A percentile compares a stretch with the other conserved stretches of the same genome.
Evolutionary conservation across 2,113 vertebrate genomes (phyloP).

Genomic region (Gallinago paraguaiae): DNA sequence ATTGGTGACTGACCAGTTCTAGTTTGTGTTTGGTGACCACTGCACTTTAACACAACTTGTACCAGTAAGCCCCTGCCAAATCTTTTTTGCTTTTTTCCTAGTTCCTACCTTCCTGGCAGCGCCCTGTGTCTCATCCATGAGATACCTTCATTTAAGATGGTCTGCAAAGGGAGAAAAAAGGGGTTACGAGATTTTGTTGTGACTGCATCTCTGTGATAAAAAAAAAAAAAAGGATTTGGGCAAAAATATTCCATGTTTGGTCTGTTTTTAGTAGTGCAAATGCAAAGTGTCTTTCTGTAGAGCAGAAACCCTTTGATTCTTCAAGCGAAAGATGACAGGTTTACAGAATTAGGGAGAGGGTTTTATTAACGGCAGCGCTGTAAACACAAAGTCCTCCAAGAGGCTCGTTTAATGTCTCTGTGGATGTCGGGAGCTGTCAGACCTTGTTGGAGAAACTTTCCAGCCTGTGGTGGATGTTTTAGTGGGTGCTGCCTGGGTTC

Average conservation of each 20-base stretch:
- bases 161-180: not conserved
- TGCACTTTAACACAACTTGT: not conserved
- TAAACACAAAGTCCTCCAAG: conserved; percentile 37
- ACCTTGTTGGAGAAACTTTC: not conserved
- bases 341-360: conserved; percentile 42
- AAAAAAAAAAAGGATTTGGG: not conserved
- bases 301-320: conserved; percentile 53
- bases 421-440: conserved; percentile 12
- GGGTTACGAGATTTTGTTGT: not conserved
- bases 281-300: conserved; percentile 38
- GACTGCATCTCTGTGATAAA: not conserved
- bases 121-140: not conserved
- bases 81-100: not conserved
- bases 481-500: not conserved
- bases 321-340: not conserved
- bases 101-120: not conserved
- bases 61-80: not conserved
- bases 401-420: not conserved
- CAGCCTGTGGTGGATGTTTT: not conserved
- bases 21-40: not conserved
- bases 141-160: not conserved
- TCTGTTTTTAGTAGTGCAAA: conserved; percentile 39
- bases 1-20: not conserved
- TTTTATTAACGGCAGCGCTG: conserved; percentile 43
- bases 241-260: conserved; percentile 14